Evolutionary conservation across 35 echinoderm and acorn worm species (phyloP).

Genomic region (Anneissia japonica): DNA sequence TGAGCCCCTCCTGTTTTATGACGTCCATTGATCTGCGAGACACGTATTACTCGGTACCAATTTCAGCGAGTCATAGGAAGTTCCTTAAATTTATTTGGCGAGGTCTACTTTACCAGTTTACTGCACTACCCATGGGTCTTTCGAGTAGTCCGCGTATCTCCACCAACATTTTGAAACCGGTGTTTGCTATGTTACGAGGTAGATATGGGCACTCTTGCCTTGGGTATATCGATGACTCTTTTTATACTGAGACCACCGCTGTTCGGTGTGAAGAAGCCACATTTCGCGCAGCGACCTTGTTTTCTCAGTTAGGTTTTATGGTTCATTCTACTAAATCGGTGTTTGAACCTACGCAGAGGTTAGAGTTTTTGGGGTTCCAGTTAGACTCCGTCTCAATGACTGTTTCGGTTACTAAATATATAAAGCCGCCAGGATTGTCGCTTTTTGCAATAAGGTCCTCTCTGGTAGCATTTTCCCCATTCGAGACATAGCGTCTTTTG

Average conservation of each 20-base stretch:
- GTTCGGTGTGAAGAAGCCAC: neutral
- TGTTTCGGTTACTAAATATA: no score
- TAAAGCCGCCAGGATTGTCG: no score
- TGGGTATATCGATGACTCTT: constrained; percentile 14
- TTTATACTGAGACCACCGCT: neutral
- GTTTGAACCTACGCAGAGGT: no score
- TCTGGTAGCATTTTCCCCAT: no score
- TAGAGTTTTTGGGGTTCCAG: no score
- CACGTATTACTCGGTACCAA: constrained; percentile 28
- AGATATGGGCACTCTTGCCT: neutral
- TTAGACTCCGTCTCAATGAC: no score
- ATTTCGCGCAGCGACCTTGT: neutral
- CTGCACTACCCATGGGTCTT: neutral
- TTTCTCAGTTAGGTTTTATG: neutral
- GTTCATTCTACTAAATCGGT: no score
- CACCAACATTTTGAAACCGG: neutral
- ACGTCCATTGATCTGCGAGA: constrained; percentile 35
- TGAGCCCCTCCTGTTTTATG: constrained; percentile 25
- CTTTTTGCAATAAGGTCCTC: no score
- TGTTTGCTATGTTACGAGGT: neutral
- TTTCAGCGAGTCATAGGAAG: neutral
- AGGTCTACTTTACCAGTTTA: neutral
- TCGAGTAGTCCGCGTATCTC: constrained; percentile 12
- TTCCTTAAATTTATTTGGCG: constrained; percentile 24
- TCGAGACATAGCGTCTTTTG: neutral